Conservation (phyloP, 37 sponge, comb jelly and placozoan species). For the Dysidea cf. avara region DNA sequence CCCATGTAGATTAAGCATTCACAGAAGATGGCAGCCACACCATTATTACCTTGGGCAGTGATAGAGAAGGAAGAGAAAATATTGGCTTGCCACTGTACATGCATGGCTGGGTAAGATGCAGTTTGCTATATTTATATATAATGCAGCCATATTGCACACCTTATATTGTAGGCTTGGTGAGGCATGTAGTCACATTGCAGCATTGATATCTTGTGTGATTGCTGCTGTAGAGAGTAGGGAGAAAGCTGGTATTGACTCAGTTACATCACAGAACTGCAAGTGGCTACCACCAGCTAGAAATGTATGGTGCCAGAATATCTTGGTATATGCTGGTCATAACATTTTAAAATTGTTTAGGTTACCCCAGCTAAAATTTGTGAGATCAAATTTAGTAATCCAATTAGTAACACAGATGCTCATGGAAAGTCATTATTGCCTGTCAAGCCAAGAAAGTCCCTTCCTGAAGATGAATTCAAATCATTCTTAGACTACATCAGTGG, state of each 20-base stretch:
- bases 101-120: slow-evolving; percentile 16
- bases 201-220: neutral
- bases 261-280: slow-evolving; percentile 4
- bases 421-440: too few species aligned
- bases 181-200: slow-evolving; percentile 12
- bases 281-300: slow-evolving; percentile 11
- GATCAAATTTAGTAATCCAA: slow-evolving; percentile 19
- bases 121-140: neutral
- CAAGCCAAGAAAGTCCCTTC: too few species aligned
- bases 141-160: too few species aligned
- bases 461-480: too few species aligned
- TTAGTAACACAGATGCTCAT: too few species aligned
- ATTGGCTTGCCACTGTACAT: slow-evolving; percentile 10
- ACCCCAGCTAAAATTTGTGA: slow-evolving; percentile 1
- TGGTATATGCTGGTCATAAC: too few species aligned
- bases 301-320: neutral
- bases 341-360: neutral
- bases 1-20: slow-evolving; percentile 11
- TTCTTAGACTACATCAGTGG: too few species aligned
- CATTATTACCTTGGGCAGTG: slow-evolving; percentile 17
- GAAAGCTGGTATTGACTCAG: neutral
- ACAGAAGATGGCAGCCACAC: slow-evolving; percentile 6
- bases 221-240: neutral
- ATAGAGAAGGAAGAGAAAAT: slow-evolving; percentile 1
- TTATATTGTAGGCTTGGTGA: neutral